Percentiles rank a stretch among this genome's conserved stretches.
Conservation (phyloP, 1,140 invertebrate species). For the Venturia canescens region DNA sequence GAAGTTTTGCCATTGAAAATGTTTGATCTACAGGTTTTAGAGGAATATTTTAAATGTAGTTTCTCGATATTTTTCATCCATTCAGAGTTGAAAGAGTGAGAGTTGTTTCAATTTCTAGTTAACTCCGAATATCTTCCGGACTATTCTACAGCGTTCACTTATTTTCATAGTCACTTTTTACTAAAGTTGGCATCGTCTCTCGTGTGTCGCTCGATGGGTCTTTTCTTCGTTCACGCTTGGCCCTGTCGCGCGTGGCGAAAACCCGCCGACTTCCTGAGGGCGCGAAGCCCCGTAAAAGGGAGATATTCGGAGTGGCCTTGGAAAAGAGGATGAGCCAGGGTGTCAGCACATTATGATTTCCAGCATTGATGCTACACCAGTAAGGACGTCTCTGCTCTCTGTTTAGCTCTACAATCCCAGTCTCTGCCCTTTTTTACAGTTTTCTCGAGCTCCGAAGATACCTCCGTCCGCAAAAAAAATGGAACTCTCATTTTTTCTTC, state of each 20-base stretch:
- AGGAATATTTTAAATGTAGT: too few relatives aligned
- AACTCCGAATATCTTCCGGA: neutral
- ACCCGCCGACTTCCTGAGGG: slow-evolving; percentile 59
- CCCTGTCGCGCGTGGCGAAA: slow-evolving; percentile 49
- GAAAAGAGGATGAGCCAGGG: slow-evolving; percentile 33
- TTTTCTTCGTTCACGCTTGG: slow-evolving; percentile 68
- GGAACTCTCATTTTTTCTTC: neutral
- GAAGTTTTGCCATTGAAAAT: neutral
- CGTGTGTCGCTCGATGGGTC: slow-evolving; percentile 48
- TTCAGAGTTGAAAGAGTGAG: too few relatives aligned
- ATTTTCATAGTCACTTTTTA: slow-evolving; percentile 67
- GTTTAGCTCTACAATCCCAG: neutral
- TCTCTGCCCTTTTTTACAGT: neutral
- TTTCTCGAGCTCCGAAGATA: neutral
- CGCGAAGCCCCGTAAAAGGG: slow-evolving; percentile 38
- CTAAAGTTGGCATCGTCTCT: slow-evolving; percentile 14
- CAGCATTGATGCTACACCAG: neutral
- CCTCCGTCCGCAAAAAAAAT: neutral
- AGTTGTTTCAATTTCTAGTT: too few relatives aligned
- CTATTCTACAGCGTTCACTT: slow-evolving; percentile 48
- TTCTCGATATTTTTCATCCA: too few relatives aligned
- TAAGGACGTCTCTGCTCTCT: slow-evolving; percentile 7
- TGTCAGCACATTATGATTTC: slow-evolving; percentile 34
- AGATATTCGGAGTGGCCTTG: slow-evolving; percentile 15
- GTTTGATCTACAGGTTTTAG: neutral